Conservation (phyloP, 2,888 invertebrate genomes). For the Nymphalis urticae region DNA sequence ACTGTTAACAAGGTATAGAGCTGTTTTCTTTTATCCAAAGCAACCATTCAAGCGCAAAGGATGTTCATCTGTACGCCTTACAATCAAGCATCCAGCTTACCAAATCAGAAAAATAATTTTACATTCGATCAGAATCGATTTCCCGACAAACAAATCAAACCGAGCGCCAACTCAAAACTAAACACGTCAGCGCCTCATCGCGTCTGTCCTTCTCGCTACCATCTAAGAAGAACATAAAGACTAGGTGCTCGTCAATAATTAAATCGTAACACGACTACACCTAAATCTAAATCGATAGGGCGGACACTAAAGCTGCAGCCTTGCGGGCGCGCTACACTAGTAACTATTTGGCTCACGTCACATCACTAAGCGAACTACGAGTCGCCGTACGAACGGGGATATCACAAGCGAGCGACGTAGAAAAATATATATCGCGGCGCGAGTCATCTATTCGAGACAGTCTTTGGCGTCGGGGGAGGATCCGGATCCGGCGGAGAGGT, state of each 20-base stretch:
- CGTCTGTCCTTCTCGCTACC: conserved; percentile 19
- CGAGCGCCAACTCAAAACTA: conserved; percentile 29
- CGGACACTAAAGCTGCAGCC: conserved; percentile 70
- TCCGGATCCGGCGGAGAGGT: conserved; percentile 71
- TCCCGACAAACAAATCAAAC: conserved; percentile 31
- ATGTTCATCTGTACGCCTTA: conserved; percentile 7
- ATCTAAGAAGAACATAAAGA: conserved; percentile 41
- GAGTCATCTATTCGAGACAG: conserved; percentile 44
- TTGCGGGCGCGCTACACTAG: conserved; percentile 60
- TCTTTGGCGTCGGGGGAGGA: conserved; percentile 75
- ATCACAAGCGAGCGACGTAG: conserved; percentile 42
- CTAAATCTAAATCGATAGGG: conserved; percentile 51
- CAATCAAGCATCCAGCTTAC: conserved; percentile 8
- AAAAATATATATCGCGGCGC: conserved; percentile 29
- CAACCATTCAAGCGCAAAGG: conserved; percentile 21
- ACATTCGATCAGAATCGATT: conserved; percentile 20
- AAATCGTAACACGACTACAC: conserved; percentile 32
- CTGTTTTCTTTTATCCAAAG: conserved; percentile 28
- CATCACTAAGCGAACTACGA: conserved; percentile 54
- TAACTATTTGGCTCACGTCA: conserved; percentile 64
- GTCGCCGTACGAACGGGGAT: conserved; percentile 31
- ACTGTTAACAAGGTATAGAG: conserved; percentile 35
- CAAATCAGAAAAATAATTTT: conserved; percentile 7
- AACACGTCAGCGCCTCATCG: conserved; percentile 25
- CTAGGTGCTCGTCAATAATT: conserved; percentile 34